These are phyloP conservation scores for Pithys albifrons DNA, from an alignment of 2,113 vertebrate species.

Conservation along the genomic window DNA sequence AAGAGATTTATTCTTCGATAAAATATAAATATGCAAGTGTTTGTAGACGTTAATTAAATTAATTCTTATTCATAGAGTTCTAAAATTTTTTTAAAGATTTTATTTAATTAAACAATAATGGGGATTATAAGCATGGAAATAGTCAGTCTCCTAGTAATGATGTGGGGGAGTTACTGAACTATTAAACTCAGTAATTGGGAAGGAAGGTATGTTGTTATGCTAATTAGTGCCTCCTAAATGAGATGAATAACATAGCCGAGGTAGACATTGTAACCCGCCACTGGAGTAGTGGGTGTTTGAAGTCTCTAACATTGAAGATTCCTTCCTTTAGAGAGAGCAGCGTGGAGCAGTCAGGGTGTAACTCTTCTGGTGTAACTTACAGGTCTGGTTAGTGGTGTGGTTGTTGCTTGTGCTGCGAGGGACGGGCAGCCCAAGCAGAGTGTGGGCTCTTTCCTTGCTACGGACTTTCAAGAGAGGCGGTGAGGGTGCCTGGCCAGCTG, in stretches of 20 bases:
- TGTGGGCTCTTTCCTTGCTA: neutral
- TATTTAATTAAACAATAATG: neutral
- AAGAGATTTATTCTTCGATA: neutral
- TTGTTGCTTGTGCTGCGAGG: neutral
- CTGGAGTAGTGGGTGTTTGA: neutral
- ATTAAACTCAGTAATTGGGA: neutral
- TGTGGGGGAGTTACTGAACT: neutral
- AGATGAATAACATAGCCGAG: neutral
- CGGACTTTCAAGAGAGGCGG: rapidly evolving
- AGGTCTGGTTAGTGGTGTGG: neutral
- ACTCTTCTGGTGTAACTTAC: neutral
- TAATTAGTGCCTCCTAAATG: neutral
- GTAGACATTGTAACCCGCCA: neutral
- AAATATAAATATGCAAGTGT: neutral
- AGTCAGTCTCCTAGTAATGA: neutral
- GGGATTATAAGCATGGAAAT: neutral
- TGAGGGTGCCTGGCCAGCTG: neutral
- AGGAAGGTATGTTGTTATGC: neutral
- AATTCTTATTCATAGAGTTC: neutral
- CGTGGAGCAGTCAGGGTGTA: neutral
- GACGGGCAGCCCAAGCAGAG: neutral
- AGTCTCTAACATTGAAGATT: neutral
- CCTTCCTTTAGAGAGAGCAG: neutral
- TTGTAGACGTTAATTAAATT: neutral
- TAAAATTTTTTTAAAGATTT: neutral